These are phyloP conservation scores for Chrysoperla carnea DNA, from an alignment of 1,140 invertebrate genomes.

Conservation along the genomic window DNA sequence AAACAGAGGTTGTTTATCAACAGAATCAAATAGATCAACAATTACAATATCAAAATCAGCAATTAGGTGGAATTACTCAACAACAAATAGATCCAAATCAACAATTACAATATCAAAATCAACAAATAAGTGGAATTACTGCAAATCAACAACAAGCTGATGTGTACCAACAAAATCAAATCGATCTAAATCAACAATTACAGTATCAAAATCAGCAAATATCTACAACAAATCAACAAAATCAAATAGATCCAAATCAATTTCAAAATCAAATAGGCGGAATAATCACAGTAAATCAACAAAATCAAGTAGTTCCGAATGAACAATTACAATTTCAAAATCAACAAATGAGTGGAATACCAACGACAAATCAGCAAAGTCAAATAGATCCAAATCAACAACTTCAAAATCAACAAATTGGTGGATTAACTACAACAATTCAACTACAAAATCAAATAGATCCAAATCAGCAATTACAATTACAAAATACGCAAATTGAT, in stretches of 20 bases:
- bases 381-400: background rate
- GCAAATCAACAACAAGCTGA: too few relatives aligned
- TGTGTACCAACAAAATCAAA: background rate
- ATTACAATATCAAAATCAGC: background rate
- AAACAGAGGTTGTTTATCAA: background rate
- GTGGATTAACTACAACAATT: background rate
- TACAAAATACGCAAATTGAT: background rate
- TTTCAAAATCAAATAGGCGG: background rate
- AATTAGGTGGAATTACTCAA: background rate
- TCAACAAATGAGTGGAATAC: too few relatives aligned
- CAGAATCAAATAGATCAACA: background rate
- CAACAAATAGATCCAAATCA: slow-evolving; percentile 2
- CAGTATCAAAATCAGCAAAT: background rate
- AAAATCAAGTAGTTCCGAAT: background rate
- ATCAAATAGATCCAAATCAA: slow-evolving; percentile 5
- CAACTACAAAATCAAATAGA: background rate
- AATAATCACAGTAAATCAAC: too few relatives aligned
- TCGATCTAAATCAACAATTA: background rate
- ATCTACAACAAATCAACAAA: background rate
- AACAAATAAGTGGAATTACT: slow-evolving; percentile 1
- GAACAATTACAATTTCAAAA: background rate
- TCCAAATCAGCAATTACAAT: background rate
- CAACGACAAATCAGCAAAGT: background rate
- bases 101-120: slow-evolving; percentile 5
- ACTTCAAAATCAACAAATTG: slow-evolving; percentile 3